Conservation (phyloP, 2,888 invertebrate species). For the Subacronicta megacephala region DNA sequence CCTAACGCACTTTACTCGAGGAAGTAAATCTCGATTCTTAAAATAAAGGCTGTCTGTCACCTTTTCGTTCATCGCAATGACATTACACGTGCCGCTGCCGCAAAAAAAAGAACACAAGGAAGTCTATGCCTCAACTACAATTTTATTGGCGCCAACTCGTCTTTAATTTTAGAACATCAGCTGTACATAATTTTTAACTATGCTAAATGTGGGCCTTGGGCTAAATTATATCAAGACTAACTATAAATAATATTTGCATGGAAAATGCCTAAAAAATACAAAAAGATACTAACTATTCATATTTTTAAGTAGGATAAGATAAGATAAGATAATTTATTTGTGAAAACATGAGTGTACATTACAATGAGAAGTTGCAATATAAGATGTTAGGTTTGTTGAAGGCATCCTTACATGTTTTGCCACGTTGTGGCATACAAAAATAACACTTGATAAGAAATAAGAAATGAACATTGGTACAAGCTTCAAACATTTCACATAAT, state of each 20-base stretch:
- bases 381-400: too few species aligned
- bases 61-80: conserved; percentile 37
- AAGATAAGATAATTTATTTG: too few species aligned
- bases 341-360: too few species aligned
- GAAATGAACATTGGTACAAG: too few species aligned
- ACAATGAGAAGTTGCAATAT: too few species aligned
- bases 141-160: conserved; percentile 43
- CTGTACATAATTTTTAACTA: conserved; percentile 17
- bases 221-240: conserved; percentile 1
- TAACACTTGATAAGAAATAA: too few species aligned
- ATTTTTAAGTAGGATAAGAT: too few species aligned
- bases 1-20: neutral
- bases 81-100: conserved; percentile 28
- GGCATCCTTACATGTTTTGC: too few species aligned
- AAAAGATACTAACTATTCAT: too few species aligned
- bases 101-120: conserved; percentile 44
- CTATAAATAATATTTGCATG: neutral
- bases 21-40: neutral
- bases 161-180: conserved; percentile 40
- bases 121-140: conserved; percentile 31
- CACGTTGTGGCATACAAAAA: too few species aligned
- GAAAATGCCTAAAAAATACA: too few species aligned
- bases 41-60: conserved; percentile 18
- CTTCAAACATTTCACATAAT: too few species aligned
- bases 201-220: conserved; percentile 19